Conservation (phyloP, 2,888 invertebrate genomes). For the Pyrocoelia pectoralis region DNA sequence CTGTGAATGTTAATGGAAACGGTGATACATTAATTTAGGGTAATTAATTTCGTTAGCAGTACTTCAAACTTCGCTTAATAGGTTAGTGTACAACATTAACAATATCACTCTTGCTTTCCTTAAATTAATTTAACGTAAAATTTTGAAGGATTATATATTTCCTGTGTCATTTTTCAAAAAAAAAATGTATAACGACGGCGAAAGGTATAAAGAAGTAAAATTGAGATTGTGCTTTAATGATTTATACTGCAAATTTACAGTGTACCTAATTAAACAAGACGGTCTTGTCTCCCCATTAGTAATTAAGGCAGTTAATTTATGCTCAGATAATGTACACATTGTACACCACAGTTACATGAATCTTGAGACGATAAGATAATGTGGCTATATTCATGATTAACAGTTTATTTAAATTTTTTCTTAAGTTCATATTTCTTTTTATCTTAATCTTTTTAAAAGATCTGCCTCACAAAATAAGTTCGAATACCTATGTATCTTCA, state of each 20-base stretch:
- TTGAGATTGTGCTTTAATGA: constrained; percentile 25
- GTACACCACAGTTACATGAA: constrained; percentile 37
- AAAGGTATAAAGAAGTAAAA: constrained; percentile 8
- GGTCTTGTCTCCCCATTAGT: constrained; percentile 47
- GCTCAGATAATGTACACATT: constrained; percentile 49
- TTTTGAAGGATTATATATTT: background rate
- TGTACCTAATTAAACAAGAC: constrained; percentile 46
- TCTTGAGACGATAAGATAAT: constrained; percentile 41
- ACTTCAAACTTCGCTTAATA: background rate
- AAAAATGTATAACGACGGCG: background rate
- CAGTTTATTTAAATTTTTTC: constrained; percentile 25
- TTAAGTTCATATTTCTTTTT: constrained; percentile 5
- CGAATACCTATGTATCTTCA: too few species aligned
- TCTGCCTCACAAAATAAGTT: too few species aligned
- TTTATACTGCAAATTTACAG: constrained; percentile 42
- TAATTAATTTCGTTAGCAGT: constrained; percentile 5
- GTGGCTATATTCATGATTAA: constrained; percentile 31
- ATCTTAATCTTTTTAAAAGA: background rate
- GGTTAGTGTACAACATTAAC: background rate
- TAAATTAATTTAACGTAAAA: constrained; percentile 1
- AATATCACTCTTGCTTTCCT: background rate
- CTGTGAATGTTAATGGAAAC: background rate
- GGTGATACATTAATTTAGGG: background rate
- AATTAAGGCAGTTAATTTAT: constrained; percentile 50
- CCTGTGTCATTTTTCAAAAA: background rate